Conservation (phyloP, 2,113 vertebrate genomes). For the Microtus richardsoni region DNA sequence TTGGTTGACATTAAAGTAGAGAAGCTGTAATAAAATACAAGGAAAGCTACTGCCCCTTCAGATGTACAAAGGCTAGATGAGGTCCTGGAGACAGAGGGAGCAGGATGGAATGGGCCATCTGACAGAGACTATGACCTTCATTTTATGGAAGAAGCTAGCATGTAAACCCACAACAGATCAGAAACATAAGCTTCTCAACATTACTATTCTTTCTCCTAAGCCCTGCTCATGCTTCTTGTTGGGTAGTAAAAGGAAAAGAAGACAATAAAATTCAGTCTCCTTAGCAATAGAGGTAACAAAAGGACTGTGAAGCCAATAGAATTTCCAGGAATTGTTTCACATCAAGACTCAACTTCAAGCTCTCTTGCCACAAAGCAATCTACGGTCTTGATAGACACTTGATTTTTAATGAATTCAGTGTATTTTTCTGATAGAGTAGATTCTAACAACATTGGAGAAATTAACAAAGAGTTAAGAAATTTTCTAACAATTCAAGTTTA, state of each 20-base stretch:
- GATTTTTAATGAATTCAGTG: neutral
- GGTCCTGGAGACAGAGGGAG: neutral
- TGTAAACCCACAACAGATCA: neutral
- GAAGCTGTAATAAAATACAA: neutral
- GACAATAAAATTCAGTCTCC: neutral
- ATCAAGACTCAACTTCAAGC: neutral
- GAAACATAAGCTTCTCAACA: neutral
- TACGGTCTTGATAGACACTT: neutral
- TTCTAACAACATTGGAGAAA: neutral
- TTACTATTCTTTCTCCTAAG: neutral
- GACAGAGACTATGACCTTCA: neutral
- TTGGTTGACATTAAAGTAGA: neutral
- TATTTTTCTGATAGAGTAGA: slow-evolving; percentile 14
- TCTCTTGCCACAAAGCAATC: neutral
- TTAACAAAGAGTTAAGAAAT: neutral
- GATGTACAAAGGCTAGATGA: neutral
- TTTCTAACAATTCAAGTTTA: neutral
- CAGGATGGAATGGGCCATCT: too few relatives aligned
- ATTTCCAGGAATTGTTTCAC: neutral
- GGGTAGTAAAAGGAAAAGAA: neutral
- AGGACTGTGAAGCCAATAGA: neutral
- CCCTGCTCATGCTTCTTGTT: neutral
- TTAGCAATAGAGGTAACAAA: neutral
- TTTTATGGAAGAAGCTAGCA: neutral
- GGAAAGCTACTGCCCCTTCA: too few relatives aligned